Evolutionary conservation across 2,888 invertebrate genomes (phyloP).

Genomic region (Cacoxenus indagator): DNA sequence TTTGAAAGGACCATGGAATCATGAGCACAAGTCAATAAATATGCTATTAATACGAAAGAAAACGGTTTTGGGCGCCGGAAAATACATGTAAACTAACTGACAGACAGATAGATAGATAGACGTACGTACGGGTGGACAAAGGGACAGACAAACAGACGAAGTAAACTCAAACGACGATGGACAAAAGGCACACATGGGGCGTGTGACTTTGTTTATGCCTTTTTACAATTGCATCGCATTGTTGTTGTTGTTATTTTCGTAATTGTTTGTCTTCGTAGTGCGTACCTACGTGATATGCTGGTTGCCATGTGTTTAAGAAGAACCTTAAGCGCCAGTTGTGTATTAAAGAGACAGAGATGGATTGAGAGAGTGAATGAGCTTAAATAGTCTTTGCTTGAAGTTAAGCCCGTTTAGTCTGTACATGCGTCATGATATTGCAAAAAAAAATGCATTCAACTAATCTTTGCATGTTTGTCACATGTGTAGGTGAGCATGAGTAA

Average conservation of each 20-base stretch:
- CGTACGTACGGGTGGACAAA: background rate
- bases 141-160: background rate
- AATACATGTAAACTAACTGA: background rate
- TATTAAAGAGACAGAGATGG: too few relatives aligned
- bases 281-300: background rate
- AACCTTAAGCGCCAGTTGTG: too few relatives aligned
- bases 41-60: constrained; percentile 6
- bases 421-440: too few relatives aligned
- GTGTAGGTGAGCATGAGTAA: background rate
- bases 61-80: background rate
- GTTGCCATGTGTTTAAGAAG: background rate
- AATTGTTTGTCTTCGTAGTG: background rate
- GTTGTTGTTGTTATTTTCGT: background rate
- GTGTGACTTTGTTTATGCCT: background rate
- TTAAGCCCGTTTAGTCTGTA: too few relatives aligned
- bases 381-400: too few relatives aligned
- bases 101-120: background rate
- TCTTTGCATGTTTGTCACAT: background rate
- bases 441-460: too few relatives aligned
- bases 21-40: constrained; percentile 14
- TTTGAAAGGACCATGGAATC: too few relatives aligned
- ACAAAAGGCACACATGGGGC: background rate
- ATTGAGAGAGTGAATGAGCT: too few relatives aligned
- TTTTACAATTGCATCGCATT: background rate
- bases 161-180: background rate